Percentiles rank a stretch among this genome's conserved stretches.
These are phyloP conservation scores for Thripadectes ignobilis DNA, from an alignment of 2,797 vertebrate genomes.

Conservation along the genomic window DNA sequence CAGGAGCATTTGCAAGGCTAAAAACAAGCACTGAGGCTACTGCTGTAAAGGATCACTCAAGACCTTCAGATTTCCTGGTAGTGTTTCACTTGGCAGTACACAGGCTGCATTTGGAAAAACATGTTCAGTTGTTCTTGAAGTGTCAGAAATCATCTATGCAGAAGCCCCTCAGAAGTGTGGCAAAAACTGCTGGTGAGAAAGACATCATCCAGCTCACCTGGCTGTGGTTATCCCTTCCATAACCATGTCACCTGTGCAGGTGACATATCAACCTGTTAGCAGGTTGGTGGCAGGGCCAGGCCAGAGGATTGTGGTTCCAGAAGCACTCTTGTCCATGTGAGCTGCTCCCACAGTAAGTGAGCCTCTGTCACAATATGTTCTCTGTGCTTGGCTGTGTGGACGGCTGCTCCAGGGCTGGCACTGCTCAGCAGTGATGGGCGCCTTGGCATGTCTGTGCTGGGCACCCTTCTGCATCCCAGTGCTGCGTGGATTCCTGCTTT, in stretches of 20 bases:
- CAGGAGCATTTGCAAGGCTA: not conserved
- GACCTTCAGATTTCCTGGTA: not conserved
- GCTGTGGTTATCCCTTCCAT: not conserved
- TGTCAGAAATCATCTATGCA: not conserved
- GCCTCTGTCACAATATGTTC: rapidly evolving
- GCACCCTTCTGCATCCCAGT: not conserved
- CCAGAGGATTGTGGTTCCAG: not conserved
- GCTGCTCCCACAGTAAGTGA: rapidly evolving
- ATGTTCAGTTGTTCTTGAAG: not conserved
- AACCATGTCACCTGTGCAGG: not conserved
- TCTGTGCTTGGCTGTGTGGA: rapidly evolving
- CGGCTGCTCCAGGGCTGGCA: not conserved
- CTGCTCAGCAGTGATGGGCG: not conserved
- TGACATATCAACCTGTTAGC: not conserved
- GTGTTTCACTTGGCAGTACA: not conserved
- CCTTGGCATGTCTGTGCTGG: not conserved
- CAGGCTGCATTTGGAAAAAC: not conserved
- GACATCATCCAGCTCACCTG: not conserved
- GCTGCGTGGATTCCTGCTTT: rapidly evolving
- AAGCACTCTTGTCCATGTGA: rapidly evolving
- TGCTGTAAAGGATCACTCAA: not conserved
- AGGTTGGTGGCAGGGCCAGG: not conserved
- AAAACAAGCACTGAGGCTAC: not conserved
- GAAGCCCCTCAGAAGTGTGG: not conserved
- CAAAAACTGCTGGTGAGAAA: not conserved